Evolutionary conservation across 2,113 vertebrate genomes (phyloP).

Genomic region (Hippotragus niger): DNA sequence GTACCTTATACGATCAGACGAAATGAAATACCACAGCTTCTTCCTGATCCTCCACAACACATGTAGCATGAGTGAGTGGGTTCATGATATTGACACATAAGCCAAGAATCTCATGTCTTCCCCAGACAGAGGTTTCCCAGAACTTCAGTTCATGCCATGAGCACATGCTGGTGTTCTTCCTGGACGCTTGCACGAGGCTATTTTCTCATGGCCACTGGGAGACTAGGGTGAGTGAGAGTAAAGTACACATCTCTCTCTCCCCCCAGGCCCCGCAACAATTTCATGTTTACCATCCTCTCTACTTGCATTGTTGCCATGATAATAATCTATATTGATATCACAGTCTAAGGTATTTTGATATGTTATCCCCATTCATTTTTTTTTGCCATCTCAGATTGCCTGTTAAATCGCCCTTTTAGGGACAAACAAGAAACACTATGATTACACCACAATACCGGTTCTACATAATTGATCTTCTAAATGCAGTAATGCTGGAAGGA

Average conservation of each 20-base stretch:
- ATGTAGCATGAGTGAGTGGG: accelerated
- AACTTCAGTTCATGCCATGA: not conserved
- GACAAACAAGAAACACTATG: not conserved
- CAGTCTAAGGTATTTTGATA: not conserved
- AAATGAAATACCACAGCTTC: not conserved
- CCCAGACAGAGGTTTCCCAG: not conserved
- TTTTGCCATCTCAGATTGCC: not conserved
- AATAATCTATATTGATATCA: not conserved
- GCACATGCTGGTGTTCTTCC: not conserved
- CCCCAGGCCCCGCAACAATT: accelerated
- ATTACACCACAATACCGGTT: not conserved
- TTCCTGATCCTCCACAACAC: accelerated
- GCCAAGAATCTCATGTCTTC: no score
- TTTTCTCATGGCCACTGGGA: not conserved
- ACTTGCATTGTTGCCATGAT: not conserved
- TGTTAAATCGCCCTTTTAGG: not conserved
- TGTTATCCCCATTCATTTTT: not conserved
- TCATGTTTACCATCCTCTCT: not conserved
- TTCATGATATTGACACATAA: not conserved
- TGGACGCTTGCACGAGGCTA: not conserved
- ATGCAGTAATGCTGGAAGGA: not conserved
- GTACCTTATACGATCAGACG: not conserved
- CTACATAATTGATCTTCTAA: not conserved
- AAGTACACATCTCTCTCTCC: not conserved
- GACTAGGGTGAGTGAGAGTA: accelerated